These are phyloP conservation scores for Hoplodrina blanda DNA, from an alignment of 2,888 invertebrate genomes.

Conservation along the genomic window DNA sequence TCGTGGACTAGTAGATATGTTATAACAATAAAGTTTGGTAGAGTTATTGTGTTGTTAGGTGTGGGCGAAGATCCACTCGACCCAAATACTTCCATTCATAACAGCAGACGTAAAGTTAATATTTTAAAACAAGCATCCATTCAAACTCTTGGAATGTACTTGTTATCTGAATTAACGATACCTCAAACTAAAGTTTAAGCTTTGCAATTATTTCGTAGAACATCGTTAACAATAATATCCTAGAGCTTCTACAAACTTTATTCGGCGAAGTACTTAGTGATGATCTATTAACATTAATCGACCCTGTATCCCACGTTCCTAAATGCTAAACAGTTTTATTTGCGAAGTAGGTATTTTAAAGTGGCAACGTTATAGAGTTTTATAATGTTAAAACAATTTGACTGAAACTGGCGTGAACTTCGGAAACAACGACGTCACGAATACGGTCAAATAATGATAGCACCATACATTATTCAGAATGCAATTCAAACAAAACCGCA, in stretches of 20 bases:
- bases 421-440: neutral
- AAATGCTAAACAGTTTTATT: conserved; percentile 11
- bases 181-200: conserved; percentile 22
- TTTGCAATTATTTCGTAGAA: conserved; percentile 10
- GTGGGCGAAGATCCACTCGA: conserved; percentile 26
- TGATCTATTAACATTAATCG: conserved; percentile 18
- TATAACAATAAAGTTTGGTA: conserved; percentile 24
- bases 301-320: conserved; percentile 12
- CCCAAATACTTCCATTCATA: conserved; percentile 30
- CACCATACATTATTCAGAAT: neutral
- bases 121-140: conserved; percentile 33
- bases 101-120: conserved; percentile 34
- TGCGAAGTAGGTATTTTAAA: conserved; percentile 1
- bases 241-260: conserved; percentile 18
- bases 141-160: conserved; percentile 14
- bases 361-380: neutral
- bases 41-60: conserved; percentile 26
- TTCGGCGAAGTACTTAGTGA: conserved; percentile 12
- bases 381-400: neutral
- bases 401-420: conserved; percentile 4
- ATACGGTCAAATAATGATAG: neutral
- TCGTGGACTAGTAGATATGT: neutral
- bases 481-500: conserved; percentile 6
- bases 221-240: conserved; percentile 24
- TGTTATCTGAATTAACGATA: conserved; percentile 20